Base-by-base conservation (phyloP, 2,888 invertebrate species). In the Mimachlamys varia region DNA sequence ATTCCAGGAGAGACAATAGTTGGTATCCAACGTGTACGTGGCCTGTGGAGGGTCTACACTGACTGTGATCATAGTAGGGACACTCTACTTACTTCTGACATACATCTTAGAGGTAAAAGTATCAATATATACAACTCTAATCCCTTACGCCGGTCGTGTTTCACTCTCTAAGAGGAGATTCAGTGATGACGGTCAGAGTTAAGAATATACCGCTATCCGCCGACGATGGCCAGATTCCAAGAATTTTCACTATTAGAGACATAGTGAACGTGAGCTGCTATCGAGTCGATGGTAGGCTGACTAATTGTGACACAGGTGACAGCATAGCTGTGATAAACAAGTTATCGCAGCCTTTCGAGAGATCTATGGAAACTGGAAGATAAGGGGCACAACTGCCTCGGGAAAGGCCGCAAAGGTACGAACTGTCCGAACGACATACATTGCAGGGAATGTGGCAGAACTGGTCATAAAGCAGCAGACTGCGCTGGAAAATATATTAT, bases 231-330 rank as follows among this genome's bases (percentile, higher is more conserved):
- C 53, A 53, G 19, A 53, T 53, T 19, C 13, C 1, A 53, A 13
- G 3, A 15, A 19, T 19, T 2, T 19, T 53, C 19, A 19, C 53
- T 5, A 53, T 19, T 2, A 53, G 53, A 53, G 19, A 19, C 53
- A 19, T 53, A 1, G 53, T 12, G 5, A 53, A 12, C 2, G 19
- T 53, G 15, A 53, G 19, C 12, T 53, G 5, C 53, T 53, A 53
- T 19, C 53, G 53, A 53, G 53, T 53, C 53, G 62, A 49, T 19
- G 89, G 90, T 13, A 88, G 76, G 27, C 88, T 91, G 15, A 49
- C 89, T 0, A 89, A 89, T 13, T 89, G 87, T n/a, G 89, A 87
- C 0, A 89, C 89, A 12, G 89, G 89, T 22, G 89, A 89, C 27
- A n/a, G 76, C n/a, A 38, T 89, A n/a, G 50, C 87, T 19, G 44